These are phyloP conservation scores for Ceratitis capitata DNA, from an alignment of 1,140 invertebrate genomes.

Conservation along the genomic window DNA sequence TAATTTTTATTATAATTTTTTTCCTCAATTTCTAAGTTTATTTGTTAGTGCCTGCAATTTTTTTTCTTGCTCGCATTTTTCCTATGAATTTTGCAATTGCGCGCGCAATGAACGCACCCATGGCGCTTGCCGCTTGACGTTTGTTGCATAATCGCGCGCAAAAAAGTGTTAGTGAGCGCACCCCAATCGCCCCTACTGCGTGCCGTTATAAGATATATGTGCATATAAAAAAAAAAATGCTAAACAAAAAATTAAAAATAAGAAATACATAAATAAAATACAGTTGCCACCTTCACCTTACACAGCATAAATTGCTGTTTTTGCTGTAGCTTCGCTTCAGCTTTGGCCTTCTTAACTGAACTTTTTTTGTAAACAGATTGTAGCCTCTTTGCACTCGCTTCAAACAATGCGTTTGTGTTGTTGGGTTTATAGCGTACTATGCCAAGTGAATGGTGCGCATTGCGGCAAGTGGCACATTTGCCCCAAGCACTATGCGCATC, in stretches of 20 bases:
- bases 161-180: too few relatives aligned
- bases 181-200: not conserved
- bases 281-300: not conserved
- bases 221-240: too few relatives aligned
- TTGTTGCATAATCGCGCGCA: not conserved
- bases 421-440: not conserved
- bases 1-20: too few relatives aligned
- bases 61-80: not conserved
- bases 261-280: too few relatives aligned
- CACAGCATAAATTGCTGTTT: not conserved
- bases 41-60: not conserved
- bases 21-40: not conserved
- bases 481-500: not conserved
- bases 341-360: slow-evolving; percentile 23
- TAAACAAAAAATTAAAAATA: too few relatives aligned
- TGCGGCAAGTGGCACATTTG: not conserved
- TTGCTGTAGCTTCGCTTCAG: not conserved
- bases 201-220: not conserved
- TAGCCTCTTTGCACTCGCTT: slow-evolving; percentile 11
- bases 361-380: slow-evolving; percentile 31
- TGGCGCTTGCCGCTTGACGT: not conserved
- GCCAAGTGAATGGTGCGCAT: slow-evolving; percentile 19
- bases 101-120: slow-evolving; percentile 13
- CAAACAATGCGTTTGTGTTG: not conserved
- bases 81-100: not conserved